Base-by-base conservation (phyloP, 2,797 vertebrate genomes). In the Cichlasoma orientale region DNA sequence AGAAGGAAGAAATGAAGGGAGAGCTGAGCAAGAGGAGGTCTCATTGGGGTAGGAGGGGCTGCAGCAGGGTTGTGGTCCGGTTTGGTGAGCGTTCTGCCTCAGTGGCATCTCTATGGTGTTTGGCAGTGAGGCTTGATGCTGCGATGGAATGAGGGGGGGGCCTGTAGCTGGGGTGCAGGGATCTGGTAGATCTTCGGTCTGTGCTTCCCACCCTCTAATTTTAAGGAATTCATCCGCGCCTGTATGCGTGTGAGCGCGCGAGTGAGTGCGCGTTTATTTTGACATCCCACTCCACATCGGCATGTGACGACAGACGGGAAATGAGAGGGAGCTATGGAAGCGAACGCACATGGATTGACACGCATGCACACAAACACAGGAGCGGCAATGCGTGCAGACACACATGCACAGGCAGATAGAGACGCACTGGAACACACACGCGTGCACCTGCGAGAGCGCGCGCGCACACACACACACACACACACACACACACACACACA, bases 111-210 rank as follows among this genome's bases (percentile, higher is more conserved):
- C 83, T 88, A 89, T 90, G 89, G 91, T 86, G 92, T 92, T 93
- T 95, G 94, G 94, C 94, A 93, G 91, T 88, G 82, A 89, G 88
- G 82, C 82, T 87, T 56, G 85, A 79, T 80, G 86, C 84, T 74
- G 85, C 55, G 16, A 76, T 66, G 86, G 87, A 76, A 66, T 4
- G 11, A 56, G 53, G 50, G 1, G 50, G 1, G 55, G 56, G 79
- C 3, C 71, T 77, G 70, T 59, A 66, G 77, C 56, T 41, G 47
- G 36, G 82, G 63, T 75, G 78, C 63, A 73, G 77, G 58, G 66
- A 66, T 86, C 71, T 13, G n/a, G 77, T 29, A 23, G 53, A 47
- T 89, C 78, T 75, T 76, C n/a, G 21, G 75, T 75, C 55, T 72
- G 38, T 50, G 68, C 80, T 77, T 83, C 83, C 72, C 59, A 85